Base-by-base conservation (phyloP, 1,140 invertebrate genomes). In the Lucilia sericata region DNA sequence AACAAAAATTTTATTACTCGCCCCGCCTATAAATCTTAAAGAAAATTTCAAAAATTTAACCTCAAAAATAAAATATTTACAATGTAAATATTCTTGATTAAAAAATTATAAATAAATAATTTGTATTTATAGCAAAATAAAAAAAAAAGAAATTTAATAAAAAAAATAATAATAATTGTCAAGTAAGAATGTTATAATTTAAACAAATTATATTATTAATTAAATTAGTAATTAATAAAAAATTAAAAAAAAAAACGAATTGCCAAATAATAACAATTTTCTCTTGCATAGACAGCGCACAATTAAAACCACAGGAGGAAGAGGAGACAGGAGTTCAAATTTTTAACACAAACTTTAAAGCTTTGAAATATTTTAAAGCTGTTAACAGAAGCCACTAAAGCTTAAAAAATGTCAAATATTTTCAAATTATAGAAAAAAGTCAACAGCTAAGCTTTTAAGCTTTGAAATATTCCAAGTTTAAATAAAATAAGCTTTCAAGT, bases 31-130 rank as follows among this genome's bases (percentile, higher is more conserved):
- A 42, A 42, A 10, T 42, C 42, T 42, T 42, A 42, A 42, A 42
- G 10, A 42, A 10, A 42, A 42, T 30, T 30, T 30, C 1, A 55
- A 51, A 13, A 55, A 13, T 55, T 55, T 12, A 55, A 55, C 12
- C 51, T n/a, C 10, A 70, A 70, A 70, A 70, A 70, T 70, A 70
- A 21, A 55, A 70, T 70, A 70, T 70, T 70, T 70, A 70, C 65
- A 70, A 70, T 70, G 65, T 70, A 70, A 70, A 70, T 70, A 70
- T 70, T 30, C 21, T 19, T 9, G 17, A 70, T 21, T 21, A 21
- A 70, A 70, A 70, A 60, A 42, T 2, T 42, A 36, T 36, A 36
- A 3, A 42, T 42, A 42, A 42, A 42, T 42, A 42, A 42, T 42
- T 42, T 42, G 42, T 42, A 42, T 42, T 42, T 42, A 42, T 42